Evolutionary conservation across 2,888 invertebrate species (phyloP).

Genomic region (Coelinius sp.): DNA sequence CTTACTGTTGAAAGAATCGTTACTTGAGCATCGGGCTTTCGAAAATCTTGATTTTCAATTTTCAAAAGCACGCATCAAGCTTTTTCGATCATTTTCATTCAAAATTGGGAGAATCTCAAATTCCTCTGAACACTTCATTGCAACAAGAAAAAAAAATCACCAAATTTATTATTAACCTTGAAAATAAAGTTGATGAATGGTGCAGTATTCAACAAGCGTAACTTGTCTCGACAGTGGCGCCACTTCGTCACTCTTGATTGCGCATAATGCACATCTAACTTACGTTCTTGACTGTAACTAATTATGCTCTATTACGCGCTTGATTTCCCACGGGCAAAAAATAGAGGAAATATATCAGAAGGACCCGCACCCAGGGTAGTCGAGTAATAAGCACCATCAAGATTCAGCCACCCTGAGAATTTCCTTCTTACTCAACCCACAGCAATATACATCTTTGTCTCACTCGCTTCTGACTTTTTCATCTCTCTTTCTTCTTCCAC

Average conservation of each 20-base stretch:
- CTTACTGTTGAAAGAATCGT: too few species aligned
- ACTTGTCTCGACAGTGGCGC: slow-evolving; percentile 34
- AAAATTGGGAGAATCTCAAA: too few species aligned
- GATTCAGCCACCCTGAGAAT: slow-evolving; percentile 53
- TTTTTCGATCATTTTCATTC: too few species aligned
- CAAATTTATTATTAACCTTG: not conserved
- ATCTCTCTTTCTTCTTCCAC: slow-evolving; percentile 25
- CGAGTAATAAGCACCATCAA: slow-evolving; percentile 70
- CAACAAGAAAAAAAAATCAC: not conserved
- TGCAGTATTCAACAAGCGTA: slow-evolving; percentile 7
- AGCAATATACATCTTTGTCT: slow-evolving; percentile 31
- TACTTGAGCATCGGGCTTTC: too few species aligned
- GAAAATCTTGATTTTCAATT: too few species aligned
- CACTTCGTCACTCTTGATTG: slow-evolving; percentile 67
- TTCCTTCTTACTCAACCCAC: slow-evolving; percentile 39
- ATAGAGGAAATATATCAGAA: slow-evolving; percentile 68
- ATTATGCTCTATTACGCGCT: slow-evolving; percentile 68
- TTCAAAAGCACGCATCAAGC: too few species aligned
- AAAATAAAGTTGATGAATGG: not conserved
- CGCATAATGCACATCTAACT: slow-evolving; percentile 67
- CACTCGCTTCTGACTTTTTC: slow-evolving; percentile 4
- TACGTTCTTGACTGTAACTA: slow-evolving; percentile 65
- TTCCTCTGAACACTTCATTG: slow-evolving; percentile 49
- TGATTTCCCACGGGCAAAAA: slow-evolving; percentile 70
- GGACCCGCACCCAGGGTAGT: slow-evolving; percentile 40